phyloP scores from a whole-genome alignment of 2,113 vertebrate genomes.

The Panthera leo region DNA sequence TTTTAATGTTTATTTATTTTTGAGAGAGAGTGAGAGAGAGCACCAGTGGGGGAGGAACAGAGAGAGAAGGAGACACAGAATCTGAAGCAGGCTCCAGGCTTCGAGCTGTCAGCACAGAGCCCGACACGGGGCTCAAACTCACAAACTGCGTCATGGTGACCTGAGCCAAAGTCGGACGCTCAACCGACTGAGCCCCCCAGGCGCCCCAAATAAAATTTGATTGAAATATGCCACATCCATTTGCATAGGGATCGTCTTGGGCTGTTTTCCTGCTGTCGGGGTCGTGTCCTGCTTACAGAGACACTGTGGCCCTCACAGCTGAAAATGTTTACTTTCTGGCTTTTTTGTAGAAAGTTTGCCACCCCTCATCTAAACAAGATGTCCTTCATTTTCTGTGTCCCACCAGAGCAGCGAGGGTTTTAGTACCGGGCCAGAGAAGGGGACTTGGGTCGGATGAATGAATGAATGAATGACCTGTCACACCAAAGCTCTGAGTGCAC shows the following conservation, averaged over 20 bases:
- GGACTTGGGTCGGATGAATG: not conserved
- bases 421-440: not conserved
- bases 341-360: not conserved
- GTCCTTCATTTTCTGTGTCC: not conserved
- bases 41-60: too few species aligned
- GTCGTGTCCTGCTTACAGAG: not conserved
- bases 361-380: not conserved
- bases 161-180: too few species aligned
- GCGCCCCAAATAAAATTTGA: not conserved
- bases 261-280: accelerated
- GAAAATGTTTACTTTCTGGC: not conserved
- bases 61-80: too few species aligned
- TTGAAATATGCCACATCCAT: accelerated
- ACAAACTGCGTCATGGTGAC: too few species aligned
- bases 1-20: too few species aligned
- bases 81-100: too few species aligned
- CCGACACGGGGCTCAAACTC: too few species aligned
- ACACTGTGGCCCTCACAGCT: accelerated
- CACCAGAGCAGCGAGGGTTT: accelerated
- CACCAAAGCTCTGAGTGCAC: not conserved
- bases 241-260: not conserved
- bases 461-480: not conserved
- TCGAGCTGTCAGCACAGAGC: too few species aligned
- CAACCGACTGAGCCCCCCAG: too few species aligned
- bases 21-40: too few species aligned